phyloP scores from a whole-genome alignment of 2,797 vertebrate species.

The Myripristis jacobus region DNA sequence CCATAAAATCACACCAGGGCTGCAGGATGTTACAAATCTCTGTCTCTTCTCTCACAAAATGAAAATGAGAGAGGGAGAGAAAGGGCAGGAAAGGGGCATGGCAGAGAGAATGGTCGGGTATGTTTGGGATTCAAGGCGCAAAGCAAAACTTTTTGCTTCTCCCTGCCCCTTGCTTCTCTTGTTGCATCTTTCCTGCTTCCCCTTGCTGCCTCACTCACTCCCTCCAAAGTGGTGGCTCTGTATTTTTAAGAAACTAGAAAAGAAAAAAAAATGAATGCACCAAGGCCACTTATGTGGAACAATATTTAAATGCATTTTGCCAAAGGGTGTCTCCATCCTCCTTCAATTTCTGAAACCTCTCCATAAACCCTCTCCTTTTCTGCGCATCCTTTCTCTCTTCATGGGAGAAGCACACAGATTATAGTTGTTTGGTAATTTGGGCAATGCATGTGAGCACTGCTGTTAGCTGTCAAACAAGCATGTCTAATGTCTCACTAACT shows the following conservation, averaged over 20 bases:
- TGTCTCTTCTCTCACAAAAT: neutral
- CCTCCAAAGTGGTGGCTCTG: neutral
- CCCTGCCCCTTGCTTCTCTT: neutral
- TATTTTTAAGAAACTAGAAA: neutral
- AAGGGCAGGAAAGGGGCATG: conserved; percentile 7
- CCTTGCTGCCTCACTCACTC: neutral
- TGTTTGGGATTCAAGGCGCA: neutral
- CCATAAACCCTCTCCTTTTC: too few species aligned
- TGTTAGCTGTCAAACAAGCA: too few species aligned
- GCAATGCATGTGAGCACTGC: too few species aligned
- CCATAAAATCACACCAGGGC: conserved; percentile 37
- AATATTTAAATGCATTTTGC: neutral
- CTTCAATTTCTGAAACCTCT: too few species aligned
- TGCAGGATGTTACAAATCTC: conserved; percentile 47
- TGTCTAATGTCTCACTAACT: neutral
- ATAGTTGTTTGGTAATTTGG: too few species aligned
- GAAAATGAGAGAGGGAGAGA: neutral
- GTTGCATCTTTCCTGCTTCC: neutral
- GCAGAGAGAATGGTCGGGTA: neutral
- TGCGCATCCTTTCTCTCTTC: too few species aligned
- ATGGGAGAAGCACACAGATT: too few species aligned
- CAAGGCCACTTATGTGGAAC: neutral
- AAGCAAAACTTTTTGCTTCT: neutral
- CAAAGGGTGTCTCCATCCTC: too few species aligned
- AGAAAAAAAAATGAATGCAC: neutral